Evolutionary conservation across 2,888 invertebrate species (phyloP).

Genomic region (Mimachlamys varia): DNA sequence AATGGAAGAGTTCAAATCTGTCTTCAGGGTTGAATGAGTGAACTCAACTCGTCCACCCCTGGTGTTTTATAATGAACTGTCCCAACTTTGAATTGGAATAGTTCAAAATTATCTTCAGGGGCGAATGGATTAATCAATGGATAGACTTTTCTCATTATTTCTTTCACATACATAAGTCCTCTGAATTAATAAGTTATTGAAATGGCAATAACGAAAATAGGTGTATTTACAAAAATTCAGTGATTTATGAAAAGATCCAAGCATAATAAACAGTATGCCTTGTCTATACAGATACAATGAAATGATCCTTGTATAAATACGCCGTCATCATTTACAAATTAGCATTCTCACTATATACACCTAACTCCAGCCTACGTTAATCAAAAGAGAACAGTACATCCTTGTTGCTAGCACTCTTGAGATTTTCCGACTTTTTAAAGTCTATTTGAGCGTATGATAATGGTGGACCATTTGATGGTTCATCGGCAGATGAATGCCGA

Average conservation of each 20-base stretch:
- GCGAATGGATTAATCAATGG: neutral
- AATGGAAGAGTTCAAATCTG: too few relatives aligned
- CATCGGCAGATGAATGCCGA: constrained; percentile 65
- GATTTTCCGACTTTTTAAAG: constrained; percentile 79
- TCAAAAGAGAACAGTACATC: constrained; percentile 60
- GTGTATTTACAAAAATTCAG: neutral
- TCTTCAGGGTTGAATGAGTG: too few relatives aligned
- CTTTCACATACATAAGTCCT: constrained; percentile 9
- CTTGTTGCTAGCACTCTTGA: constrained; percentile 61
- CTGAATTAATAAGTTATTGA: neutral
- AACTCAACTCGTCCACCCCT: too few relatives aligned
- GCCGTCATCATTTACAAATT: neutral
- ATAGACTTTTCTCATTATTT: neutral
- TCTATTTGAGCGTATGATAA: constrained; percentile 80
- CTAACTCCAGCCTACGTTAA: neutral
- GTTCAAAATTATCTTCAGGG: too few relatives aligned
- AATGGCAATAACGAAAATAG: neutral
- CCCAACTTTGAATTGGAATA: too few relatives aligned
- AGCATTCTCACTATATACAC: neutral
- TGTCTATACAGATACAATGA: too few relatives aligned
- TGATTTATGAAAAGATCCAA: neutral
- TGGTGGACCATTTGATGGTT: constrained; percentile 55
- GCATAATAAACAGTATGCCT: too few relatives aligned
- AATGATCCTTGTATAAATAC: too few relatives aligned
- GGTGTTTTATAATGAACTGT: too few relatives aligned